phyloP scores from a whole-genome alignment of 2,113 vertebrate species.

The Charina bottae region DNA sequence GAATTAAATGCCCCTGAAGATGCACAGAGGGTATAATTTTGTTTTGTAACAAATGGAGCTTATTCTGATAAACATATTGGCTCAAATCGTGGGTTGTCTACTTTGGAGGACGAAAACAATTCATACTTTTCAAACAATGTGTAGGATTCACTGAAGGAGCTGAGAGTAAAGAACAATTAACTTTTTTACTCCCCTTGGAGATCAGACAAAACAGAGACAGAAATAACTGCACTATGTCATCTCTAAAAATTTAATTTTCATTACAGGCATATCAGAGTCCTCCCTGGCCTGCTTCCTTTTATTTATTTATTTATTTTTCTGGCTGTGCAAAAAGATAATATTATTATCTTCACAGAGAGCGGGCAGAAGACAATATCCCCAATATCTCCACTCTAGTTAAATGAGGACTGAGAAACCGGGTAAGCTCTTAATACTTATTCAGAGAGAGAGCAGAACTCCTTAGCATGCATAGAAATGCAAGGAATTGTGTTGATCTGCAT shows the following conservation, averaged over 20 bases:
- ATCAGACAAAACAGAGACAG: conserved; percentile 65
- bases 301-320: conserved; percentile 33
- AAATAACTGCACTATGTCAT: conserved; percentile 43
- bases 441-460: conserved; percentile 14
- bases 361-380: conserved; percentile 42
- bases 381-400: conserved; percentile 35
- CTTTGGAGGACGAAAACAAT: conserved; percentile 11
- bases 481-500: neutral
- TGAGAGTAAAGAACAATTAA: conserved; percentile 47
- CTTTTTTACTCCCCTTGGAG: conserved; percentile 60
- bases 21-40: neutral
- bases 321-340: conserved; percentile 63
- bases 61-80: conserved; percentile 11
- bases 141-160: conserved; percentile 24
- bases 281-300: conserved; percentile 44
- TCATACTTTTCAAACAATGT: conserved; percentile 25
- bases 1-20: neutral
- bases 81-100: conserved; percentile 25
- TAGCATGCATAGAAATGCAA: neutral
- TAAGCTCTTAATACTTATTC: conserved; percentile 48
- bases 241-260: conserved; percentile 48
- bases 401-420: conserved; percentile 39
- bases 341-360: conserved; percentile 55
- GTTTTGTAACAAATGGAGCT: neutral
- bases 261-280: conserved; percentile 45